Conservation (phyloP, 2,888 invertebrate genomes). For the Peribatodes rhomboidaria region DNA sequence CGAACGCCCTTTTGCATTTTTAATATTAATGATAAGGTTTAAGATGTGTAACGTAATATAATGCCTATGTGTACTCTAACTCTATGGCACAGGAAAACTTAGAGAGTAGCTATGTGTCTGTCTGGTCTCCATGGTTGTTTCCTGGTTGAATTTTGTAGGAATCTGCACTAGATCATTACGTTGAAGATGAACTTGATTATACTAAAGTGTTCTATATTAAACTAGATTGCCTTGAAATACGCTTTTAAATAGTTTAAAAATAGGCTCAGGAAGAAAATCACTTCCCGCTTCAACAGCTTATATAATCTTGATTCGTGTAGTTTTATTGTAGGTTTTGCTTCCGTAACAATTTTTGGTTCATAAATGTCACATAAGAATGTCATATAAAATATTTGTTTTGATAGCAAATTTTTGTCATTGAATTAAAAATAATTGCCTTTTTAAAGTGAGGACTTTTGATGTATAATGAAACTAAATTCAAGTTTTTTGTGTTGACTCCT, state of each 20-base stretch:
- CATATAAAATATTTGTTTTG: background rate
- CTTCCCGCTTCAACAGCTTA: conserved; percentile 32
- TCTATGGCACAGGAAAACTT: too few species aligned
- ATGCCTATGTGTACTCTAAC: too few species aligned
- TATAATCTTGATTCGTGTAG: conserved; percentile 8
- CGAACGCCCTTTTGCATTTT: too few species aligned
- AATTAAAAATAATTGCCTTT: too few species aligned
- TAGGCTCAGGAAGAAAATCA: conserved; percentile 36
- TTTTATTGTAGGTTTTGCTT: conserved; percentile 23
- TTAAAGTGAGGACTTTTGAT: too few species aligned
- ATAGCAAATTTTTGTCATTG: background rate
- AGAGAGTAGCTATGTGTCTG: background rate
- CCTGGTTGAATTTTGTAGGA: conserved; percentile 9
- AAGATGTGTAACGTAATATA: too few species aligned
- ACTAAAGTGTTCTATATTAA: conserved; percentile 27
- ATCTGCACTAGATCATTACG: conserved; percentile 19
- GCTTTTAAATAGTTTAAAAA: conserved; percentile 33
- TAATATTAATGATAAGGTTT: too few species aligned
- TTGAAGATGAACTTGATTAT: conserved; percentile 24
- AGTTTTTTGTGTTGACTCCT: background rate
- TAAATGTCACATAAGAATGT: background rate
- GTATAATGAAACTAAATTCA: background rate
- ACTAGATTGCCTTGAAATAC: conserved; percentile 34
- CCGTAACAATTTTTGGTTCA: conserved; percentile 2
- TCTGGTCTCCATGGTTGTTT: background rate